These are phyloP conservation scores for Plebejus argus DNA, from an alignment of 2,888 invertebrate species.

Conservation along the genomic window DNA sequence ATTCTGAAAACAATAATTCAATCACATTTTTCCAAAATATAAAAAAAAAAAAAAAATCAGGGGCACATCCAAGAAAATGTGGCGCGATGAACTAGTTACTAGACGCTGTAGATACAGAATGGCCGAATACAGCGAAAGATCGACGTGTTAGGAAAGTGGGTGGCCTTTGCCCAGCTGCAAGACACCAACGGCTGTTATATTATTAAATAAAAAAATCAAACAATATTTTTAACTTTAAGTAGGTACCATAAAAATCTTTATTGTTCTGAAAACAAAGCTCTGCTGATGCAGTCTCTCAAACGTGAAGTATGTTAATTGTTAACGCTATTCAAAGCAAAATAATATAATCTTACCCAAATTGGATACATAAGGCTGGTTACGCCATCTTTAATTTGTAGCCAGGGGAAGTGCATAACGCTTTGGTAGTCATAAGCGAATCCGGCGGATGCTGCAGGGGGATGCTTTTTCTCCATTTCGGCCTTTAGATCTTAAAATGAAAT, in stretches of 20 bases:
- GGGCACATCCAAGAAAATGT: no score
- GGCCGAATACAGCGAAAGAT: no score
- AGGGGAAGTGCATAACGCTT: slow-evolving; percentile 75
- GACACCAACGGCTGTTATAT: no score
- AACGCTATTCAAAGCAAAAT: not conserved
- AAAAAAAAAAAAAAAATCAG: not conserved
- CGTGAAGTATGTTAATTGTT: not conserved
- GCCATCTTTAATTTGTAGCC: slow-evolving; percentile 70
- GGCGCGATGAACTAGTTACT: no score
- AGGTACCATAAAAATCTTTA: no score
- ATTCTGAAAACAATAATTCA: slow-evolving; percentile 52
- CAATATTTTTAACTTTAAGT: no score
- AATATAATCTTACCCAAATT: slow-evolving; percentile 61
- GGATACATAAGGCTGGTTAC: slow-evolving; percentile 70
- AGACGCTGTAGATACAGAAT: not conserved
- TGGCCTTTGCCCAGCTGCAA: no score
- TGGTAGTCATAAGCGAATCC: slow-evolving; percentile 71
- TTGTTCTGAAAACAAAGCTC: no score
- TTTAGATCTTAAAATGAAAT: slow-evolving; percentile 50
- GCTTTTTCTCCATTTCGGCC: slow-evolving; percentile 55
- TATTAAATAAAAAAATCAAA: no score
- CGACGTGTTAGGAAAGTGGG: no score
- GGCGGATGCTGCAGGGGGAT: slow-evolving; percentile 62
- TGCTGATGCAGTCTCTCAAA: not conserved
- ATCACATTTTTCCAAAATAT: not conserved